Evolutionary conservation across 2,113 vertebrate species (phyloP).

Genomic region (Polypterus senegalus): DNA sequence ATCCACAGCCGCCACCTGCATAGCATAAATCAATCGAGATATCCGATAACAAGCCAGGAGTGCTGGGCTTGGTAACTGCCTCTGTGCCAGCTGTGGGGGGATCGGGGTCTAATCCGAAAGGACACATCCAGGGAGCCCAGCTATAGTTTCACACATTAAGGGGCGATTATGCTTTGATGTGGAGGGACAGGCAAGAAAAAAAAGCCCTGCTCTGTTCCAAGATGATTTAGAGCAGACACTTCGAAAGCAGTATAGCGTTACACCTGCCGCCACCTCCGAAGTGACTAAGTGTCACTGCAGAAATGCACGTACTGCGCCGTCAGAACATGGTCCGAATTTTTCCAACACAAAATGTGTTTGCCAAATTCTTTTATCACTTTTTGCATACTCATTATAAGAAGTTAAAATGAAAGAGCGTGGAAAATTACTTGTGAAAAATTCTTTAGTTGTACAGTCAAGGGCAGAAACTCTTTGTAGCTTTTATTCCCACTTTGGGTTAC

Average conservation of each 20-base stretch:
- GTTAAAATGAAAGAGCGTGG: too few relatives aligned
- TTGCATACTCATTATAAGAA: too few relatives aligned
- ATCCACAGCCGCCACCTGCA: slow-evolving; percentile 14
- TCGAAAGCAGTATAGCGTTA: not conserved
- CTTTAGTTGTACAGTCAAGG: too few relatives aligned
- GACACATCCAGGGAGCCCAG: slow-evolving; percentile 1
- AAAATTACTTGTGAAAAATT: too few relatives aligned
- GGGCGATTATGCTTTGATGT: slow-evolving; percentile 19
- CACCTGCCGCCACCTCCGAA: slow-evolving; percentile 6
- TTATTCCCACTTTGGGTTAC: too few relatives aligned
- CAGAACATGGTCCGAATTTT: not conserved
- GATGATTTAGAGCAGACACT: slow-evolving; percentile 6
- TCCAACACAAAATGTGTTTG: too few relatives aligned
- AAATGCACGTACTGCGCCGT: not conserved
- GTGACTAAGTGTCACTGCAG: slow-evolving; percentile 10
- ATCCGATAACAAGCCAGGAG: slow-evolving; percentile 4
- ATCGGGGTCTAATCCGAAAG: slow-evolving; percentile 3
- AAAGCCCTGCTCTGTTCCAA: not conserved
- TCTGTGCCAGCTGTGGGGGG: slow-evolving; percentile 1
- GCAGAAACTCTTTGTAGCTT: too few relatives aligned
- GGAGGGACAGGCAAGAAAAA: slow-evolving; percentile 7
- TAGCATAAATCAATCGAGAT: slow-evolving; percentile 14
- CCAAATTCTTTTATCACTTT: too few relatives aligned
- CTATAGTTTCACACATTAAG: slow-evolving; percentile 14
- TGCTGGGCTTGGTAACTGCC: not conserved